Conservation (phyloP, 2,113 vertebrate species). For the Castor canadensis region DNA sequence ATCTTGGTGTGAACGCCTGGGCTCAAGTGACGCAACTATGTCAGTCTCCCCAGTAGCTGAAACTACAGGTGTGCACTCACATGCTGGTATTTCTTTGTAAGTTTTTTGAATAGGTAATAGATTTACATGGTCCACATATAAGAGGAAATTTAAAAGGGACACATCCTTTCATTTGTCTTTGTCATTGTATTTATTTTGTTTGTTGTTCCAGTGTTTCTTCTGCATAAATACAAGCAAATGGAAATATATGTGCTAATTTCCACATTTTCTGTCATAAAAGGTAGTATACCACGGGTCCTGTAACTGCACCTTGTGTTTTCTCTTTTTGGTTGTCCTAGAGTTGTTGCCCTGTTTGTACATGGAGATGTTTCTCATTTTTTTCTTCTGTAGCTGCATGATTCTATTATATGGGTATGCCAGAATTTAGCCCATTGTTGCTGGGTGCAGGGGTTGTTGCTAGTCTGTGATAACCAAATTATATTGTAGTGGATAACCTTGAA, state of each 20-base stretch:
- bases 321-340: not conserved
- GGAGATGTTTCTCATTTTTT: not conserved
- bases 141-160: not conserved
- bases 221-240: slow-evolving; percentile 4
- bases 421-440: not conserved
- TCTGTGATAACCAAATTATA: not conserved
- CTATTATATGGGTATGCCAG: not conserved
- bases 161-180: slow-evolving; percentile 22
- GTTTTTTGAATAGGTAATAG: not conserved
- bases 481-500: not conserved
- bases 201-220: not conserved
- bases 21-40: not conserved
- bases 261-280: not conserved
- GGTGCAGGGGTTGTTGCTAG: not conserved
- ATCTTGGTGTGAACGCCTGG: not conserved
- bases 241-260: not conserved
- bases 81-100: not conserved
- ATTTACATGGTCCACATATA: not conserved
- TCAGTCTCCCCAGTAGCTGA: not conserved
- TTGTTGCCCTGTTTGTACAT: not conserved
- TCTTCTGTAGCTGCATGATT: not conserved
- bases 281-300: not conserved
- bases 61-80: not conserved
- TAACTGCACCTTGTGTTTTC: not conserved
- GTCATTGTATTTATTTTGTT: not conserved